Conservation (phyloP, 1,140 invertebrate genomes). For the Drosophila nasuta region DNA sequence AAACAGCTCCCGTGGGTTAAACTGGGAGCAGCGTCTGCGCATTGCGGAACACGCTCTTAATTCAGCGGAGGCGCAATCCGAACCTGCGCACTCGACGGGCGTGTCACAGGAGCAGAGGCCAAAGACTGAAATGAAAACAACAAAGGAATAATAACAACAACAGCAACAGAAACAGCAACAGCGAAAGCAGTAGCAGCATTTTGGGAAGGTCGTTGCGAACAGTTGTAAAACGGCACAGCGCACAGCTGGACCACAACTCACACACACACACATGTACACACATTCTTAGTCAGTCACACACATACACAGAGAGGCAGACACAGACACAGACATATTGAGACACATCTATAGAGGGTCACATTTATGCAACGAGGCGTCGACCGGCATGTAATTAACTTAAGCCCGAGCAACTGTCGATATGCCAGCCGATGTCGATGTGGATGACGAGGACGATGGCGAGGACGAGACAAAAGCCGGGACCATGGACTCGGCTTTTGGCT, state of each 20-base stretch:
- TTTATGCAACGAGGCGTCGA: slow-evolving; percentile 81
- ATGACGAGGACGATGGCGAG: neutral
- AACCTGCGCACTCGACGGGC: slow-evolving; percentile 74
- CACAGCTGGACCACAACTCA: slow-evolving; percentile 69
- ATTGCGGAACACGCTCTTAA: slow-evolving; percentile 38
- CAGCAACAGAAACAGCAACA: slow-evolving; percentile 42
- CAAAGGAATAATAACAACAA: slow-evolving; percentile 35
- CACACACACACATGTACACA: slow-evolving; percentile 12
- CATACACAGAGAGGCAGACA: slow-evolving; percentile 4
- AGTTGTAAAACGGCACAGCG: slow-evolving; percentile 73
- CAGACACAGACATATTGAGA: slow-evolving; percentile 23
- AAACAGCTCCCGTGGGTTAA: slow-evolving; percentile 52
- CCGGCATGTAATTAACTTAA: slow-evolving; percentile 81
- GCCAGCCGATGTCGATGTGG: slow-evolving; percentile 9
- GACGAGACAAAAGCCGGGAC: slow-evolving; percentile 22
- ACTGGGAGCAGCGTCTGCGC: slow-evolving; percentile 57
- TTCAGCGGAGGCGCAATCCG: slow-evolving; percentile 48
- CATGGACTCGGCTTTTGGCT: slow-evolving; percentile 16
- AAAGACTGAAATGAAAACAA: slow-evolving; percentile 18
- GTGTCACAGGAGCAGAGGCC: slow-evolving; percentile 67
- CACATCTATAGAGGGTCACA: slow-evolving; percentile 61
- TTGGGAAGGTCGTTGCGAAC: slow-evolving; percentile 80
- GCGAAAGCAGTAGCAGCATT: slow-evolving; percentile 46
- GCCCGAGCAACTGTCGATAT: slow-evolving; percentile 59
- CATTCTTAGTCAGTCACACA: slow-evolving; percentile 7